Conservation (phyloP, 2,888 invertebrate genomes). For the Malachius bipustulatus region DNA sequence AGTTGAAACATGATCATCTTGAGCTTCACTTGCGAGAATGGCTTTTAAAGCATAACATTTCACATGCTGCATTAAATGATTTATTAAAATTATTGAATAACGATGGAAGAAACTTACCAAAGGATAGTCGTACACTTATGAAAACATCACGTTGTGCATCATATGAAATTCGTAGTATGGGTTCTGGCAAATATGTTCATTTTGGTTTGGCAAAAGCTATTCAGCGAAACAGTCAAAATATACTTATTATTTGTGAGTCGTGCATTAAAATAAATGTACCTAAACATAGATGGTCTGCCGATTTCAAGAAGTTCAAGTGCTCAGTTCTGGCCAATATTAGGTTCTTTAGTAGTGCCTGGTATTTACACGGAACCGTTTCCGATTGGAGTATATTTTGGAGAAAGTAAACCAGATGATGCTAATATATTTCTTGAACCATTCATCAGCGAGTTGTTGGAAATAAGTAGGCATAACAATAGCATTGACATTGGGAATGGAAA, state of each 20-base stretch:
- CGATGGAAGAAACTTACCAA: slow-evolving; percentile 7
- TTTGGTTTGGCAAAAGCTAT: slow-evolving; percentile 13
- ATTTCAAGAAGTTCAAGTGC: slow-evolving; percentile 15
- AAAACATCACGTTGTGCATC: slow-evolving; percentile 10
- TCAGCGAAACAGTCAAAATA: neutral
- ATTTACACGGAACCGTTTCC: slow-evolving; percentile 10
- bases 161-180: neutral
- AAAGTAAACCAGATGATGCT: slow-evolving; percentile 13
- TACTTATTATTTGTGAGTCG: neutral
- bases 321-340: slow-evolving; percentile 13
- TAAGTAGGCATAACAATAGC: slow-evolving; percentile 8
- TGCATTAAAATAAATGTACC: slow-evolving; percentile 9
- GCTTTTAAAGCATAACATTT: slow-evolving; percentile 7
- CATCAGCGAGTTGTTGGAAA: slow-evolving; percentile 11
- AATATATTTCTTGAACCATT: slow-evolving; percentile 15
- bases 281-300: slow-evolving; percentile 15
- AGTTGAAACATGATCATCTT: too few species aligned
- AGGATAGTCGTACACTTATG: slow-evolving; percentile 13
- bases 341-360: slow-evolving; percentile 7
- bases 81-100: slow-evolving; percentile 7
- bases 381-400: slow-evolving; percentile 16
- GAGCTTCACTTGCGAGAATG: slow-evolving; percentile 4
- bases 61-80: slow-evolving; percentile 7
- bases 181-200: slow-evolving; percentile 13
- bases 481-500: slow-evolving; percentile 4